These are phyloP conservation scores for Aphelinus certus DNA, from an alignment of 1,140 invertebrate genomes.

Conservation along the genomic window DNA sequence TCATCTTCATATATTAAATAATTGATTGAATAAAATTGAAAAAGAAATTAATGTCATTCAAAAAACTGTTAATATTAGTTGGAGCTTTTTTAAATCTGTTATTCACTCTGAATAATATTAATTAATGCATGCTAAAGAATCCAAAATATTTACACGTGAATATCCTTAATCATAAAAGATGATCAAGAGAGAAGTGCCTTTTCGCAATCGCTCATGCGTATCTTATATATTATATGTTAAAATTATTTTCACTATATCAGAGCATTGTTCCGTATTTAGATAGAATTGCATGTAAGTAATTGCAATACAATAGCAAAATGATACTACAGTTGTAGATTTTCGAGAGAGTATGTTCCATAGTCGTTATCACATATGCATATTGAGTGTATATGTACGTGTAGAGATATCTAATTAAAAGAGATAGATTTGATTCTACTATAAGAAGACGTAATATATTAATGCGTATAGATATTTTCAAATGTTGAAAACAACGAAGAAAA, in stretches of 20 bases:
- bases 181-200: background rate
- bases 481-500: slow-evolving; percentile 17
- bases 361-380: slow-evolving; percentile 33
- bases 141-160: background rate
- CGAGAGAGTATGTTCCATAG: slow-evolving; percentile 25
- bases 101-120: background rate
- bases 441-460: slow-evolving; percentile 23
- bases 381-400: slow-evolving; percentile 14
- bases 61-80: background rate
- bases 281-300: background rate
- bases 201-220: slow-evolving; percentile 16
- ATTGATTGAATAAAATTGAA: background rate
- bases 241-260: background rate
- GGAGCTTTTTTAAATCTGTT: background rate
- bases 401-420: slow-evolving; percentile 8
- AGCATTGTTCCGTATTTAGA: no score
- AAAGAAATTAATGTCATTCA: no score
- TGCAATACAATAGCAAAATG: slow-evolving; percentile 18
- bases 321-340: slow-evolving; percentile 26
- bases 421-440: slow-evolving; percentile 11
- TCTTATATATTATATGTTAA: slow-evolving; percentile 13
- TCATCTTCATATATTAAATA: background rate
- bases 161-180: background rate
- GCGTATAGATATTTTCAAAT: slow-evolving; percentile 22
- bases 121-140: background rate